A percentile compares a stretch with the other conserved stretches of the same genome.
These are phyloP conservation scores for Margarornis squamiger DNA, from an alignment of 2,797 vertebrate genomes.

Conservation along the genomic window DNA sequence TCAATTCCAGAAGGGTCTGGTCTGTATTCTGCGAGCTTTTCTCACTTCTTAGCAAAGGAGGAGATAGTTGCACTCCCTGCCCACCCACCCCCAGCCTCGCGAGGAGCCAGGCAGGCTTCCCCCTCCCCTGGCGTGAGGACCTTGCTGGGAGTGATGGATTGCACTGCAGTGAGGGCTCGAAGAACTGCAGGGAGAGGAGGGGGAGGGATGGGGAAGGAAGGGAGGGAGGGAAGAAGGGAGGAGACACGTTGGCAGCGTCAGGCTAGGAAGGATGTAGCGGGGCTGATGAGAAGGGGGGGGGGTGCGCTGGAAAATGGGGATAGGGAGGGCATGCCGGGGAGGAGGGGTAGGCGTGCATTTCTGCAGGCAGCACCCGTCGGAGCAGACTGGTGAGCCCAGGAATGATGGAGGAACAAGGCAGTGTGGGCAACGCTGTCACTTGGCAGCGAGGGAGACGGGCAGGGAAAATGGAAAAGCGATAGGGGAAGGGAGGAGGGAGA, in stretches of 20 bases:
- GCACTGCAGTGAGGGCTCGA: slow-evolving; percentile 66
- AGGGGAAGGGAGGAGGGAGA: background rate
- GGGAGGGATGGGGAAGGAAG: background rate
- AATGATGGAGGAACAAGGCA: background rate
- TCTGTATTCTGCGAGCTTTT: background rate
- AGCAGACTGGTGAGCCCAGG: background rate
- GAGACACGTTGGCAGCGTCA: slow-evolving; percentile 33
- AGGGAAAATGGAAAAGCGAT: background rate
- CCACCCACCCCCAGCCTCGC: background rate
- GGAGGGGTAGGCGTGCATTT: background rate
- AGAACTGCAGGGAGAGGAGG: slow-evolving; percentile 50
- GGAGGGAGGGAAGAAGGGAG: background rate
- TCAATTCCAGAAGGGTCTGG: background rate
- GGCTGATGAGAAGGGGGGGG: background rate
- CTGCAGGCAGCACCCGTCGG: background rate
- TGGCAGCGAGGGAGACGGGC: background rate
- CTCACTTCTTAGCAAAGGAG: background rate
- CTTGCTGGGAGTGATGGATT: slow-evolving; percentile 69
- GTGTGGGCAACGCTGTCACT: background rate
- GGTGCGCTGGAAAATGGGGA: background rate
- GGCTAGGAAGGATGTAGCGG: slow-evolving; percentile 3
- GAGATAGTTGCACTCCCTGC: background rate
- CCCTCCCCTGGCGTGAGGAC: slow-evolving; percentile 18
- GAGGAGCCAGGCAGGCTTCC: background rate
- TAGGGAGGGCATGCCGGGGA: background rate